Evolutionary conservation across 2,888 invertebrate species (phyloP).

Genomic region (Lasioglossum figueresi): DNA sequence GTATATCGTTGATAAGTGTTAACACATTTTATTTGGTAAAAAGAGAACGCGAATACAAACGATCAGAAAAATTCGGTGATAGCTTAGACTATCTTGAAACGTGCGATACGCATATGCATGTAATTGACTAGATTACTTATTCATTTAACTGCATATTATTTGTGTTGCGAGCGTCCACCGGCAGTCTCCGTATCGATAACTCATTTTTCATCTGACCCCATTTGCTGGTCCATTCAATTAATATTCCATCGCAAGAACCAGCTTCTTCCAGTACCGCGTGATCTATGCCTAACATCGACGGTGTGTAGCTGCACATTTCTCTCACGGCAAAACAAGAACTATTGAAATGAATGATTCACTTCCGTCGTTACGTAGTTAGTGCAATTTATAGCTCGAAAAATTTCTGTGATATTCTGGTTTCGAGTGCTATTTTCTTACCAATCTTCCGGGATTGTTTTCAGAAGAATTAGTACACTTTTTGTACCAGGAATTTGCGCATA

Average conservation of each 20-base stretch:
- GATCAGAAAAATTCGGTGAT: neutral
- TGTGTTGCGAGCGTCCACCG: neutral
- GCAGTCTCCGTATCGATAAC: neutral
- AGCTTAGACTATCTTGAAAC: neutral
- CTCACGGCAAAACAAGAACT: neutral
- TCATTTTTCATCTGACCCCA: constrained; percentile 24
- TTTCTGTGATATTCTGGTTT: neutral
- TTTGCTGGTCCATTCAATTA: constrained; percentile 55
- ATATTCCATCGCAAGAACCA: constrained; percentile 54
- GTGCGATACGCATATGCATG: too few relatives aligned
- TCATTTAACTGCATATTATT: neutral
- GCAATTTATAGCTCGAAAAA: neutral
- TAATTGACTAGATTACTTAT: neutral
- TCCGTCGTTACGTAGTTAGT: neutral
- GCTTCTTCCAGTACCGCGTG: constrained; percentile 25
- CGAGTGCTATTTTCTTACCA: neutral
- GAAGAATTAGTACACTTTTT: neutral
- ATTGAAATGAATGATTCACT: neutral
- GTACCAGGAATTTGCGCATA: neutral
- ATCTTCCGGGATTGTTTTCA: neutral
- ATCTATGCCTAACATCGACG: constrained; percentile 35
- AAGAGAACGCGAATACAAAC: neutral
- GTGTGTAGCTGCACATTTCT: constrained; percentile 14
- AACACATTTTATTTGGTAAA: neutral
- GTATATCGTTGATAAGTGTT: neutral